A percentile compares a stretch with the other conserved stretches of the same genome.
These are phyloP conservation scores for Lytechinus variegatus DNA, from an alignment of 35 echinoderm and acorn worm genomes.

Conservation along the genomic window DNA sequence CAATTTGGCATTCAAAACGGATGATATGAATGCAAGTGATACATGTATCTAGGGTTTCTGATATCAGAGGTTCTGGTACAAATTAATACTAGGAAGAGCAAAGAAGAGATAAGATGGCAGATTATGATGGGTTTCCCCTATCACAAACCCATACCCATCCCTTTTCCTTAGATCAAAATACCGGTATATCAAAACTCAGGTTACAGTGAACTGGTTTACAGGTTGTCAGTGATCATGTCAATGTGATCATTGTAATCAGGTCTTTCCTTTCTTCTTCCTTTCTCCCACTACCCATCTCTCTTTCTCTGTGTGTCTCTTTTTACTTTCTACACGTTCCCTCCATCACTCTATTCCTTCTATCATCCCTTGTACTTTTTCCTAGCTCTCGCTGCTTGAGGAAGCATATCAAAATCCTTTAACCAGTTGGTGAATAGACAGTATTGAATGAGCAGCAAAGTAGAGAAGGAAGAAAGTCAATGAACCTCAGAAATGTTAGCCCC, in stretches of 20 bases:
- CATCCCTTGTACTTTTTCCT: neutral
- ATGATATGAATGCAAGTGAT: neutral
- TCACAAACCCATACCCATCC: neutral
- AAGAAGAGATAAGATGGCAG: neutral
- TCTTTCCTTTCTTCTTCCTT: neutral
- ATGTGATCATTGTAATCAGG: neutral
- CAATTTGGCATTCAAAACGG: neutral
- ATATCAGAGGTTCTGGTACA: neutral
- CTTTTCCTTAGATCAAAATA: neutral
- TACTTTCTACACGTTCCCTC: neutral
- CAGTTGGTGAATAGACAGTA: too few relatives aligned
- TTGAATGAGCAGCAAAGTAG: too few relatives aligned
- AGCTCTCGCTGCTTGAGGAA: too few relatives aligned
- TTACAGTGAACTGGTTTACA: neutral
- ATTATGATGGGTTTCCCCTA: neutral
- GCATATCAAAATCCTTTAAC: too few relatives aligned
- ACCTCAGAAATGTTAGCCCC: too few relatives aligned
- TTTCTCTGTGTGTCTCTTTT: neutral
- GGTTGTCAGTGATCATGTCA: neutral
- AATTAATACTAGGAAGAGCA: neutral
- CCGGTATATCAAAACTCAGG: neutral
- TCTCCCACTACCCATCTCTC: neutral
- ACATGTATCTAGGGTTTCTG: neutral
- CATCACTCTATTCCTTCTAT: neutral
- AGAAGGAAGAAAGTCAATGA: too few relatives aligned